Evolutionary conservation across 2,113 vertebrate species (phyloP).

Genomic region (Corvus cornix): DNA sequence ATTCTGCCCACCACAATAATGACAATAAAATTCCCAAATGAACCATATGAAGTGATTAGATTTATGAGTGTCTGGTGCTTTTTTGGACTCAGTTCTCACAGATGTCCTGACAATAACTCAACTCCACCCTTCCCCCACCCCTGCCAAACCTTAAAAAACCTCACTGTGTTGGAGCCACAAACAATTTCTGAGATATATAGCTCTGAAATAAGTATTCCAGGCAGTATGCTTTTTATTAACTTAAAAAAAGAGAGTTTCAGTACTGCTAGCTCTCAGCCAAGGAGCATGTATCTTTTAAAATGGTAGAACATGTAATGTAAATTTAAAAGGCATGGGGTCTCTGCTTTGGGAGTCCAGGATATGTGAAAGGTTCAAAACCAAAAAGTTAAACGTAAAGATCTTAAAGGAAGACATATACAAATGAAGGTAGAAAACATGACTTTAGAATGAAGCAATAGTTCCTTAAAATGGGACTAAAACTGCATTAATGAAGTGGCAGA

Average conservation of each 20-base stretch:
- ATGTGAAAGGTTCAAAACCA: not conserved
- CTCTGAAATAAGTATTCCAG: not conserved
- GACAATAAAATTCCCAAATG: not conserved
- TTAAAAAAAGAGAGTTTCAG: not conserved
- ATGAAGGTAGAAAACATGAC: not conserved
- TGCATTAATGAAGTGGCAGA: not conserved
- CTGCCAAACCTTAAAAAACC: not conserved
- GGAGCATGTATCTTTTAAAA: not conserved
- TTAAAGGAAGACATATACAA: not conserved
- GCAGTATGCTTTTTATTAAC: not conserved
- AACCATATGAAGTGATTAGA: not conserved
- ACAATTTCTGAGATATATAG: conserved; percentile 13
- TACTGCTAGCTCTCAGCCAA: not conserved
- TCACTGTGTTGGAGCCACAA: not conserved
- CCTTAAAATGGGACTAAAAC: not conserved
- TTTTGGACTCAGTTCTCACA: not conserved
- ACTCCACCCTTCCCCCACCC: not conserved
- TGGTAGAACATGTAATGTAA: not conserved
- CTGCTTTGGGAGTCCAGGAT: not conserved
- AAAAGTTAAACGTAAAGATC: not conserved
- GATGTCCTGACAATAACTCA: conserved; percentile 18
- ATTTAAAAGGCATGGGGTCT: not conserved
- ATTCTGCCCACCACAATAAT: not conserved
- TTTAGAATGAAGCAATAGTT: not conserved
- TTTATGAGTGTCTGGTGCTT: not conserved